Evolutionary conservation across 2,888 invertebrate genomes (phyloP).

Genomic region (Sphaerophoria taeniata): DNA sequence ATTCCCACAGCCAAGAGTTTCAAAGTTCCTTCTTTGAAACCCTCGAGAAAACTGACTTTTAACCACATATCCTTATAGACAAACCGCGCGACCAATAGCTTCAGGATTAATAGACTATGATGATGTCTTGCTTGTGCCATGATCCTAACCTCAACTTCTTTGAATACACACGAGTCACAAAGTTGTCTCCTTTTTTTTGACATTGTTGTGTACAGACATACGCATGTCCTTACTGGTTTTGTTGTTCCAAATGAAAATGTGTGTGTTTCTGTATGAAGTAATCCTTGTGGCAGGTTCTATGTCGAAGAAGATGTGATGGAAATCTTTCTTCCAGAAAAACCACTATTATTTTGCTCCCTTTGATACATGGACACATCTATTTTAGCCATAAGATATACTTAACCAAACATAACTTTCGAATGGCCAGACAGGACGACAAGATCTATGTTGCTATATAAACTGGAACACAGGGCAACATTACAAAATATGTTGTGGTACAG

Average conservation of each 20-base stretch:
- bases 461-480: constrained; percentile 18
- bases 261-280: constrained; percentile 52
- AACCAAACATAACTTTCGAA: neutral
- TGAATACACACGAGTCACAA: neutral
- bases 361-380: neutral
- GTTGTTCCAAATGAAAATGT: constrained; percentile 27
- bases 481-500: constrained; percentile 43
- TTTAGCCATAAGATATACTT: constrained; percentile 21
- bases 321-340: constrained; percentile 42
- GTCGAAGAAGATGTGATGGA: neutral
- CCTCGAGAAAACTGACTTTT: neutral
- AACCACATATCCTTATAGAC: constrained; percentile 52
- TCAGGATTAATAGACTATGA: constrained; percentile 60
- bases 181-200: neutral
- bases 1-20: neutral
- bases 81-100: constrained; percentile 61
- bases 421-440: constrained; percentile 18
- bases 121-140: constrained; percentile 30
- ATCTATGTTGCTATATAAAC: neutral
- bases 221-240: neutral
- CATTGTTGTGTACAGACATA: neutral
- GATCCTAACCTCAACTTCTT: constrained; percentile 56
- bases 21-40: neutral
- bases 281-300: constrained; percentile 35
- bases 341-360: constrained; percentile 24